Percentiles rank a stretch among this genome's conserved stretches.
These are phyloP conservation scores for Daktulosphaira vitifoliae DNA, from an alignment of 1,140 invertebrate genomes.

Conservation along the genomic window DNA sequence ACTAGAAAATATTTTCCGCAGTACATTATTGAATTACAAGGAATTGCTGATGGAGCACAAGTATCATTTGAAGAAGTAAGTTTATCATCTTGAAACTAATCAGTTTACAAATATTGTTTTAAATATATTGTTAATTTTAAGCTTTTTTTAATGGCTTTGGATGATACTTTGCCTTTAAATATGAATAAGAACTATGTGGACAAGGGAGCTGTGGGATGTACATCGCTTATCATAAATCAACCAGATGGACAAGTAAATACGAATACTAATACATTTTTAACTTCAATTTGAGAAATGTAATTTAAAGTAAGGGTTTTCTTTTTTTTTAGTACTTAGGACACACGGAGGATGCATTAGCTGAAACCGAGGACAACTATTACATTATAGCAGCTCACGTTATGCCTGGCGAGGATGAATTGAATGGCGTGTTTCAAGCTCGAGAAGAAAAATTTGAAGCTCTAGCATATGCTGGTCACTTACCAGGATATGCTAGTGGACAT, in stretches of 20 bases:
- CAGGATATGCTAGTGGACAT: constrained; percentile 80
- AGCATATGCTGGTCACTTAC: constrained; percentile 78
- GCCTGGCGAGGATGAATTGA: constrained; percentile 49
- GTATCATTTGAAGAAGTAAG: constrained; percentile 71
- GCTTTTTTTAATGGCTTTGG: constrained; percentile 75
- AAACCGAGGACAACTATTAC: constrained; percentile 70
- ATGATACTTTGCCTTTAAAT: constrained; percentile 59
- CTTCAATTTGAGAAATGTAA: too few species aligned
- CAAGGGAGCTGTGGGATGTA: constrained; percentile 57
- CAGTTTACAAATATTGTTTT: constrained; percentile 2
- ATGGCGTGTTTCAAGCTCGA: constrained; percentile 53
- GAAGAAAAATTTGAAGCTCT: constrained; percentile 74
- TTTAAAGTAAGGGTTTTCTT: constrained; percentile 33
- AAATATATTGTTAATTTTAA: constrained; percentile 43
- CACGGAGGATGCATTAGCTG: constrained; percentile 69
- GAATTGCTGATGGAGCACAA: constrained; percentile 69
- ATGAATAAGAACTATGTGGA: not conserved
- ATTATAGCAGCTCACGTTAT: constrained; percentile 68
- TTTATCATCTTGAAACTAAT: not conserved
- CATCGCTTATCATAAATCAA: constrained; percentile 63
- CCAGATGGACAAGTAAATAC: constrained; percentile 44
- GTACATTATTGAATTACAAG: constrained; percentile 70
- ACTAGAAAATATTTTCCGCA: constrained; percentile 65
- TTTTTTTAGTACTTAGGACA: constrained; percentile 72
- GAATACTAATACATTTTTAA: too few species aligned